phyloP scores from a whole-genome alignment of 2,113 vertebrate species.

The Nesogale talazaci region DNA sequence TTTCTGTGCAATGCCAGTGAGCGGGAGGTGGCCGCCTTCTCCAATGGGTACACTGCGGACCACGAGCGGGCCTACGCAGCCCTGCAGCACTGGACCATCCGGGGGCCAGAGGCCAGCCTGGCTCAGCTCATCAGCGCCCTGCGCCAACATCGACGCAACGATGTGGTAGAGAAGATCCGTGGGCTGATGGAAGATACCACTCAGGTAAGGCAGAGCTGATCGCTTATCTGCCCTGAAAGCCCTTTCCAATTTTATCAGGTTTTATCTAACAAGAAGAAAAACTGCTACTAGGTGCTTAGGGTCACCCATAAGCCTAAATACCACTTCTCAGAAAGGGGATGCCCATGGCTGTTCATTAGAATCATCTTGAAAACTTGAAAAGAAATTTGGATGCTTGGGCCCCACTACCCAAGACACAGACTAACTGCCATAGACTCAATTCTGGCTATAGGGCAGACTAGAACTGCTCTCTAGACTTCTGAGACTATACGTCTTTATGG shows the following conservation, averaged over 20 bases:
- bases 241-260: neutral
- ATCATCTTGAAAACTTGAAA: neutral
- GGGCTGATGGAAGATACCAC: slow-evolving; percentile 96
- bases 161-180: slow-evolving; percentile 97
- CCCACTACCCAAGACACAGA: too few relatives aligned
- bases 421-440: too few relatives aligned
- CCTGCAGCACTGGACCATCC: slow-evolving; percentile 97
- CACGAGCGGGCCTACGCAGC: slow-evolving; percentile 95
- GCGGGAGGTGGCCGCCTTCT: slow-evolving; percentile 95
- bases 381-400: neutral
- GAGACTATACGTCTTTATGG: too few relatives aligned
- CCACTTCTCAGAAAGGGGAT: neutral
- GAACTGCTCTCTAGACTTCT: too few relatives aligned
- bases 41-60: slow-evolving; percentile 92
- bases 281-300: neutral
- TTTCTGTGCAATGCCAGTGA: slow-evolving; percentile 94
- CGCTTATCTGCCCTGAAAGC: neutral
- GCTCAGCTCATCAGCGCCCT: slow-evolving; percentile 96
- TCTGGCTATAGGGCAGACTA: too few relatives aligned
- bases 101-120: slow-evolving; percentile 95
- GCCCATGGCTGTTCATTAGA: neutral
- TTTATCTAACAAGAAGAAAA: neutral
- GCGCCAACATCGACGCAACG: slow-evolving; percentile 94
- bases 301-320: too few relatives aligned
- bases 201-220: slow-evolving; percentile 86